Conservation (phyloP, 2,113 vertebrate genomes). For the Suncus etruscus region DNA sequence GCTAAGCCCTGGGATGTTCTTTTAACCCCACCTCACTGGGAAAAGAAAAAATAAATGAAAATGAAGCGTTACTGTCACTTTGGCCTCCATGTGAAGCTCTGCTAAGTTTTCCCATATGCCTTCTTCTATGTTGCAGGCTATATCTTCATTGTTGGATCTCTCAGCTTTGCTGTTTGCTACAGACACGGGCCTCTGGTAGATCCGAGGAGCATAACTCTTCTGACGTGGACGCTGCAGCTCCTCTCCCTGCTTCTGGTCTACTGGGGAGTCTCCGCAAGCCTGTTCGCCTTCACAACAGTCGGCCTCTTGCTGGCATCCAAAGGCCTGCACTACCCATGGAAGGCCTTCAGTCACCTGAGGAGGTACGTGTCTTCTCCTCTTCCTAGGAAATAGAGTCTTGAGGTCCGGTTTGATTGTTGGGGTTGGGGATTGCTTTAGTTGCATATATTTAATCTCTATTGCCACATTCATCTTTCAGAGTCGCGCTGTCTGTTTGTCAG, state of each 20-base stretch:
- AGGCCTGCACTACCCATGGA: conserved; percentile 72
- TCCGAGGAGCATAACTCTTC: conserved; percentile 79
- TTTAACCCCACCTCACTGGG: not conserved
- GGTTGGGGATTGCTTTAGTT: not conserved
- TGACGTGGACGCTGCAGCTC: conserved; percentile 83
- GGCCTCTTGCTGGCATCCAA: conserved; percentile 80
- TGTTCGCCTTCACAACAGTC: conserved; percentile 80
- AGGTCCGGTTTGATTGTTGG: conserved; percentile 12
- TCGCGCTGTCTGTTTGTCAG: not conserved
- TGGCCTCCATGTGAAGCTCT: not conserved
- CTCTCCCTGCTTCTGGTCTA: conserved; percentile 87
- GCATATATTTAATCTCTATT: not conserved
- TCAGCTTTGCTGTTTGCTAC: conserved; percentile 88
- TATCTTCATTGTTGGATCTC: conserved; percentile 81
- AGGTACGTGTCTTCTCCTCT: conserved; percentile 80
- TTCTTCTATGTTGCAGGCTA: conserved; percentile 86
- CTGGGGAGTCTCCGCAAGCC: conserved; percentile 83
- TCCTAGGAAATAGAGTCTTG: not conserved
- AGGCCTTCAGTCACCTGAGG: conserved; percentile 70
- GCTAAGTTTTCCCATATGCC: not conserved
- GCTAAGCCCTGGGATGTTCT: not conserved
- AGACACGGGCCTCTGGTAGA: conserved; percentile 85
- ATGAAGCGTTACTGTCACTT: not conserved
- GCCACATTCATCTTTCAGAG: not conserved
- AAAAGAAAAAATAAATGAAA: not conserved